These are phyloP conservation scores for Drosophila repletoides DNA, from an alignment of 1,140 invertebrate genomes.

Conservation along the genomic window DNA sequence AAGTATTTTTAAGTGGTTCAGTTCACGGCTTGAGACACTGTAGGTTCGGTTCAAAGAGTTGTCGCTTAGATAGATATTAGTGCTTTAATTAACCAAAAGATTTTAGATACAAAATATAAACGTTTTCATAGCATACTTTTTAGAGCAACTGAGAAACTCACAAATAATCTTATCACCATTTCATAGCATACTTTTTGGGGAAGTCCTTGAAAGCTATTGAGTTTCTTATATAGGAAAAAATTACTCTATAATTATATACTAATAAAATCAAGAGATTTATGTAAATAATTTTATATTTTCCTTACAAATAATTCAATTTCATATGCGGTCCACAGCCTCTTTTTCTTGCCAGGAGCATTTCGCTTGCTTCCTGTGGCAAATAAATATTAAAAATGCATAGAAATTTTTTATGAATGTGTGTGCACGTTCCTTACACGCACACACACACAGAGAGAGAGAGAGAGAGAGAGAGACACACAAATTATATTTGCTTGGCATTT, in stretches of 20 bases:
- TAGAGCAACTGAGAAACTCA: neutral
- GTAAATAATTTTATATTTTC: neutral
- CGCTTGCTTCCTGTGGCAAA: slow-evolving; percentile 5
- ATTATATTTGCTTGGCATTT: slow-evolving; percentile 41
- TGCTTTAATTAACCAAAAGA: no score
- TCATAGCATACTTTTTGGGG: no score
- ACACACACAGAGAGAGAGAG: neutral
- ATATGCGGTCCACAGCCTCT: neutral
- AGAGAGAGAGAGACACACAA: neutral
- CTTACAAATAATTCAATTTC: slow-evolving; percentile 18
- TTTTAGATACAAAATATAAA: no score
- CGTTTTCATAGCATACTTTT: neutral
- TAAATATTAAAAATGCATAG: slow-evolving; percentile 39
- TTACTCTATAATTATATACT: no score
- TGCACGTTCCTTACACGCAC: slow-evolving; percentile 20
- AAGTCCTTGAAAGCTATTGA: no score
- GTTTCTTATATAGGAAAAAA: no score
- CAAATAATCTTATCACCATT: no score
- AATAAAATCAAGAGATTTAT: neutral
- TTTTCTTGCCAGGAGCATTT: neutral
- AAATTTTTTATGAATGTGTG: slow-evolving; percentile 19
- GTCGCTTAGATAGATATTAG: no score
- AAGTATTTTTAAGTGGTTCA: no score
- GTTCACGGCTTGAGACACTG: no score
- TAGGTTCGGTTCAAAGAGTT: no score